Percentiles rank a stretch among this genome's conserved stretches.
These are phyloP conservation scores for Grantiella picta DNA, from an alignment of 2,113 vertebrate genomes.

Conservation along the genomic window DNA sequence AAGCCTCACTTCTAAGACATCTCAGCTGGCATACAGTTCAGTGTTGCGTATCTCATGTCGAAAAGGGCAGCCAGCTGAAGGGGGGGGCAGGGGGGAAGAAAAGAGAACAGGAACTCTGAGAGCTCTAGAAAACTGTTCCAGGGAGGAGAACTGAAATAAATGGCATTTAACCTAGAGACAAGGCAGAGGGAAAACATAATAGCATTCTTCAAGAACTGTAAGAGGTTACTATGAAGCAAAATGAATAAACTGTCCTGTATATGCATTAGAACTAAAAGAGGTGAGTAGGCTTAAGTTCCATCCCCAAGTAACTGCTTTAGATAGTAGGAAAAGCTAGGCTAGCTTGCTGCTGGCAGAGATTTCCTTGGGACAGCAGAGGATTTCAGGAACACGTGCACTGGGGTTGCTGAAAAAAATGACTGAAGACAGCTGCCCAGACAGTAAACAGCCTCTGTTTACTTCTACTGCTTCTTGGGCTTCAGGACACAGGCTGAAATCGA, in stretches of 20 bases:
- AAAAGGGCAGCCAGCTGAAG: neutral
- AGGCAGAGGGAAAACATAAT: neutral
- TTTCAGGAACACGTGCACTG: neutral
- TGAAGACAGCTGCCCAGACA: conserved; percentile 1
- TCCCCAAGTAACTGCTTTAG: neutral
- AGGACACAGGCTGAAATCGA: neutral
- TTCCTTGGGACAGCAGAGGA: neutral
- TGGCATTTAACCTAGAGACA: neutral
- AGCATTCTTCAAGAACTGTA: neutral
- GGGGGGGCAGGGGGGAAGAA: fast-evolving
- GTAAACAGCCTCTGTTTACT: neutral
- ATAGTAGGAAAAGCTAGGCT: neutral
- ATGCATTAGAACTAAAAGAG: neutral
- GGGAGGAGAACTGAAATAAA: neutral
- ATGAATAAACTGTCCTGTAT: neutral
- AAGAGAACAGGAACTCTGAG: neutral
- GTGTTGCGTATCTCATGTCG: neutral
- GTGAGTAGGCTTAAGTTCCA: neutral
- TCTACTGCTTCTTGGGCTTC: neutral
- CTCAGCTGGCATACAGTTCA: neutral
- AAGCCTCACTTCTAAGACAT: neutral
- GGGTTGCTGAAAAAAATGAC: neutral
- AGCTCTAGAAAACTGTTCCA: neutral
- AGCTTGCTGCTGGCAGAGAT: neutral
- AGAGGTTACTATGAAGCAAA: neutral